Evolutionary conservation across 2,888 invertebrate species (phyloP), one percentile per base, ranked within the genome.

Genomic region (Folsomia candida): DNA sequence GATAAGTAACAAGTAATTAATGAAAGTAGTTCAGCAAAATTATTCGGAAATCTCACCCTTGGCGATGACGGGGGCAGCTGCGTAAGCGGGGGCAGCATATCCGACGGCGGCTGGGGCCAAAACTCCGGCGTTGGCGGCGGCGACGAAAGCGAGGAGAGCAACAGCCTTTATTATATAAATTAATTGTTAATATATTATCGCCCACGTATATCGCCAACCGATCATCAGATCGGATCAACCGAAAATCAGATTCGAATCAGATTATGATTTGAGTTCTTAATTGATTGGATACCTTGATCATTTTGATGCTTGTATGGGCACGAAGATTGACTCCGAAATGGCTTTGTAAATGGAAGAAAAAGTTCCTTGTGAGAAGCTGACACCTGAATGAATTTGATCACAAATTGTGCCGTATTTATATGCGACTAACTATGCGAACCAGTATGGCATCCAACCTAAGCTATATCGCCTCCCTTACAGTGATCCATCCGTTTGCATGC

Each of bases 81-180:
- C 65, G 9, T 70, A 67, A 25, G 66, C 58, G 4, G 67, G 68
- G 11, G 63, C 28, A 62, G 68, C 75, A 9, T 73, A 51, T 29
- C 57, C 28, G 61, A 54, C 54, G 26, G 60, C 26, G 60, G 24
- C 62, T 24, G 58, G 58, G 4, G 57, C 64, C 6, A 29, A 58
- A 20, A 47, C 67, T 28, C 67, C 67, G 22, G 67, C 58, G 22
- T 20, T 2, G 11, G 67, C 67, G 27, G 57, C 28, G 18, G 27
- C 67, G 20, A 67, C 57, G 25, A 67, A 58, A 28, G 67, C 67
- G 28, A 57, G 57, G 25, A 67, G 26, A 29, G 29, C 67, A 54
- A 67, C 37, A 29, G 59, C 67, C 67, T 67, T 37, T 2, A 64
- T 14, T 20, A 64, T 37, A 47, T 47, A 24, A 37, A 37, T 14